Percentiles rank a stretch among this genome's conserved stretches.
Conservation (phyloP, 2,797 vertebrate genomes). For the Mus spretus region DNA sequence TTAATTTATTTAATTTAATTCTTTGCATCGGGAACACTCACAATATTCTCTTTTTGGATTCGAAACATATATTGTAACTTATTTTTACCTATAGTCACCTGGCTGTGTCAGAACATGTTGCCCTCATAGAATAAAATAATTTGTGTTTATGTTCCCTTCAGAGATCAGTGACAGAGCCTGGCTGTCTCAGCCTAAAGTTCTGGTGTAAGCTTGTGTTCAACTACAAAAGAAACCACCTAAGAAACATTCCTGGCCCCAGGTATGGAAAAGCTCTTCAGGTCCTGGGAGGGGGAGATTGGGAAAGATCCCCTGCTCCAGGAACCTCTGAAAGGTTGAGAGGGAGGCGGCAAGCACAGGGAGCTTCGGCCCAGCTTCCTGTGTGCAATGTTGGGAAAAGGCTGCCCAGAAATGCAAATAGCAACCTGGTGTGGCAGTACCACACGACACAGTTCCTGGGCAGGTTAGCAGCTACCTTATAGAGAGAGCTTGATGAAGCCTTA, state of each 20-base stretch:
- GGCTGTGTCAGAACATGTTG: not conserved
- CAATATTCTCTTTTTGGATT: not conserved
- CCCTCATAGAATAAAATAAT: not conserved
- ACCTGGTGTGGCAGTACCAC: not conserved
- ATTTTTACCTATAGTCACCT: not conserved
- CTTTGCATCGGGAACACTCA: not conserved
- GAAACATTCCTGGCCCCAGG: not conserved
- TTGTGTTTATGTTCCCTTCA: not conserved
- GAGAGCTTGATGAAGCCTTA: not conserved
- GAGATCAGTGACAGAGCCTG: not conserved
- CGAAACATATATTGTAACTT: not conserved
- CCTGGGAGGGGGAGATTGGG: not conserved
- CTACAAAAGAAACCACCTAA: not conserved
- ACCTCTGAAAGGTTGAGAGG: not conserved
- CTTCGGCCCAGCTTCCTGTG: not conserved
- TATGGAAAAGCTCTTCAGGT: not conserved
- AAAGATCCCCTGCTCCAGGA: not conserved
- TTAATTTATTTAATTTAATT: no score
- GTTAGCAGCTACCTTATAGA: not conserved
- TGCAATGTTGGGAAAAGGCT: not conserved
- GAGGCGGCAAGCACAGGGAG: accelerated
- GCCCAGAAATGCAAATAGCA: not conserved
- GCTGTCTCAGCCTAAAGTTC: not conserved
- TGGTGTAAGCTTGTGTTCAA: not conserved
- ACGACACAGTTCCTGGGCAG: not conserved